Evolutionary conservation across 2,888 invertebrate genomes (phyloP).

Genomic region (Lapara coniferarum): DNA sequence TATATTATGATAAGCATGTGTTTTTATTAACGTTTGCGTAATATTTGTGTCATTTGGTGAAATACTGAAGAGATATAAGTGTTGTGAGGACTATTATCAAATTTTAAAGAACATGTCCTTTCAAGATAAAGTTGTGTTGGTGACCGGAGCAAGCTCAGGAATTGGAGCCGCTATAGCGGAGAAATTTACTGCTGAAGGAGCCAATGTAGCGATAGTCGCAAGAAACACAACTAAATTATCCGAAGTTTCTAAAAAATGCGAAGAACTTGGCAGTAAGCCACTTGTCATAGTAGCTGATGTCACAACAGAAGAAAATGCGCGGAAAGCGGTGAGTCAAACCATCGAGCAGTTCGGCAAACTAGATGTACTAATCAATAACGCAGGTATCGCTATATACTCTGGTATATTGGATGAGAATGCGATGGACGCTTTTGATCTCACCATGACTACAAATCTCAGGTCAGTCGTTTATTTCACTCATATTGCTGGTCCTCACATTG

Average conservation of each 20-base stretch:
- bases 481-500: slow-evolving; percentile 39
- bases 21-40: no score
- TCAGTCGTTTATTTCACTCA: slow-evolving; percentile 45
- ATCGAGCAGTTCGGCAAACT: slow-evolving; percentile 46
- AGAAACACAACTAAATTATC: slow-evolving; percentile 46
- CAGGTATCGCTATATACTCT: slow-evolving; percentile 36
- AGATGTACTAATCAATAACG: slow-evolving; percentile 53
- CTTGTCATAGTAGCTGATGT: slow-evolving; percentile 45
- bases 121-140: slow-evolving; percentile 44
- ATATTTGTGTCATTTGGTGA: no score
- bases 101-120: slow-evolving; percentile 38
- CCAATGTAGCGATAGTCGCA: slow-evolving; percentile 44
- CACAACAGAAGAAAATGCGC: slow-evolving; percentile 40
- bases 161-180: slow-evolving; percentile 45
- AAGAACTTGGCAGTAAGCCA: slow-evolving; percentile 40
- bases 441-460: slow-evolving; percentile 47
- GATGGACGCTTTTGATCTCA: slow-evolving; percentile 44
- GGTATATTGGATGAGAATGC: slow-evolving; percentile 43
- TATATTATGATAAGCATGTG: no score
- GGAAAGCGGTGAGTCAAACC: slow-evolving; percentile 41
- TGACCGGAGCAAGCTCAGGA: slow-evolving; percentile 47
- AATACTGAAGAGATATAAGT: no score
- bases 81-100: no score
- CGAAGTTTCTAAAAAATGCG: slow-evolving; percentile 39
- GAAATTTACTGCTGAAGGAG: slow-evolving; percentile 38